Evolutionary conservation across 30 jellyfish, hydroid and myxozoan genomes (phyloP).

Genomic region (Mastigias papua): DNA sequence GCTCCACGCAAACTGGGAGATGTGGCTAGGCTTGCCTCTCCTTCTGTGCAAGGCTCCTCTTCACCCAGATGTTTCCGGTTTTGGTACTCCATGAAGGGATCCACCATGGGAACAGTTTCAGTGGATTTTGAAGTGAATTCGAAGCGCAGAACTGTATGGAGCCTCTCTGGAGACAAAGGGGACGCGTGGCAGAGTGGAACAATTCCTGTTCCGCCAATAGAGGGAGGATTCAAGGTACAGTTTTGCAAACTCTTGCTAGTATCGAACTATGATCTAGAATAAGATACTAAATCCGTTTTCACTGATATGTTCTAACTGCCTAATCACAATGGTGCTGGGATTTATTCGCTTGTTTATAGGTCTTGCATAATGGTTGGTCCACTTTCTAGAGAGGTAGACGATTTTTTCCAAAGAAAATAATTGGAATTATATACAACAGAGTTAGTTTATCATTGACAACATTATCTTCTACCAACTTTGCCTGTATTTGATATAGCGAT

Average conservation of each 20-base stretch:
- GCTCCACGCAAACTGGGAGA: slow-evolving; percentile 62
- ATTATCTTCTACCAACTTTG: too few species aligned
- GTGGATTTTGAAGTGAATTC: slow-evolving; percentile 24
- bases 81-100: slow-evolving; percentile 84
- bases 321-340: too few species aligned
- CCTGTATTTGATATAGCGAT: too few species aligned
- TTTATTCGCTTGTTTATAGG: too few species aligned
- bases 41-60: slow-evolving; percentile 21
- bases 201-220: slow-evolving; percentile 45
- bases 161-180: slow-evolving; percentile 70
- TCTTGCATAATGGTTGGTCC: too few species aligned
- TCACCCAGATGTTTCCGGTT: slow-evolving; percentile 69
- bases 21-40: slow-evolving; percentile 67
- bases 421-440: too few species aligned
- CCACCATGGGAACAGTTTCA: slow-evolving; percentile 65
- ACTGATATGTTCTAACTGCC: too few species aligned
- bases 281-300: too few species aligned
- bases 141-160: slow-evolving; percentile 47
- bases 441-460: too few species aligned
- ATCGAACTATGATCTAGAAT: background rate
- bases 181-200: slow-evolving; percentile 71
- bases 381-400: too few species aligned
- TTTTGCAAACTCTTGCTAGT: background rate
- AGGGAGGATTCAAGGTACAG: slow-evolving; percentile 57
- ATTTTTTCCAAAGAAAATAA: too few species aligned